These are phyloP conservation scores for Xiphorhynchus elegans DNA, from an alignment of 2,113 vertebrate species.

Conservation along the genomic window DNA sequence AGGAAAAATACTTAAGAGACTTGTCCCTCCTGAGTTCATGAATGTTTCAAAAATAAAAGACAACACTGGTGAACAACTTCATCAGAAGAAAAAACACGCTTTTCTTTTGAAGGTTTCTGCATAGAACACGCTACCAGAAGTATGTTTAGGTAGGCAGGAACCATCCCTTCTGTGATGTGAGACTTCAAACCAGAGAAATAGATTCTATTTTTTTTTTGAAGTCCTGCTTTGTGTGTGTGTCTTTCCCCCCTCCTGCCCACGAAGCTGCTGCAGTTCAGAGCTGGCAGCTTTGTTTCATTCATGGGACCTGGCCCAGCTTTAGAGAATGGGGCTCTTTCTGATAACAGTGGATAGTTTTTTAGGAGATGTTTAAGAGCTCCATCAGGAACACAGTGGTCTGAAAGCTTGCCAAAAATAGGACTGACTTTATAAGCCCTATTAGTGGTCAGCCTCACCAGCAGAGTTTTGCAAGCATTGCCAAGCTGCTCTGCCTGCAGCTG, in stretches of 20 bases:
- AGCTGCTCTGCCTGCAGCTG: conserved; percentile 4
- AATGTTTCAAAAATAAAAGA: background rate
- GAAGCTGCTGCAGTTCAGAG: background rate
- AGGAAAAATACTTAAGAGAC: background rate
- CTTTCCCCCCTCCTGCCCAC: background rate
- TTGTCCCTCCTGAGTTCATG: background rate
- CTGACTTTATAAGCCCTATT: conserved; percentile 52
- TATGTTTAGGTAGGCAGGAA: background rate
- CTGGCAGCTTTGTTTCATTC: conserved; percentile 51
- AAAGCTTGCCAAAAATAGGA: conserved; percentile 41
- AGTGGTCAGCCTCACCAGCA: conserved; percentile 33
- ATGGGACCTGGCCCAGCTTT: conserved; percentile 9
- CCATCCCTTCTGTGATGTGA: background rate
- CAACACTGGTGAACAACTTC: background rate
- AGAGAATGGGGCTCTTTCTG: background rate
- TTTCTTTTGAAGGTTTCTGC: conserved; percentile 21
- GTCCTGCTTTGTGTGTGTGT: background rate
- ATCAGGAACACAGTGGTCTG: conserved; percentile 31
- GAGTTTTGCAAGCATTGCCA: background rate
- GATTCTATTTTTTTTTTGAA: background rate
- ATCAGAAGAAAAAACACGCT: background rate
- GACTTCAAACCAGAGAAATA: conserved; percentile 33
- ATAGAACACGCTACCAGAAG: background rate
- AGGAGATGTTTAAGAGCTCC: background rate
- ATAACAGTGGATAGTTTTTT: conserved; percentile 17